phyloP scores from a whole-genome alignment of 1,140 invertebrate species.

The Aphis craccivora region DNA sequence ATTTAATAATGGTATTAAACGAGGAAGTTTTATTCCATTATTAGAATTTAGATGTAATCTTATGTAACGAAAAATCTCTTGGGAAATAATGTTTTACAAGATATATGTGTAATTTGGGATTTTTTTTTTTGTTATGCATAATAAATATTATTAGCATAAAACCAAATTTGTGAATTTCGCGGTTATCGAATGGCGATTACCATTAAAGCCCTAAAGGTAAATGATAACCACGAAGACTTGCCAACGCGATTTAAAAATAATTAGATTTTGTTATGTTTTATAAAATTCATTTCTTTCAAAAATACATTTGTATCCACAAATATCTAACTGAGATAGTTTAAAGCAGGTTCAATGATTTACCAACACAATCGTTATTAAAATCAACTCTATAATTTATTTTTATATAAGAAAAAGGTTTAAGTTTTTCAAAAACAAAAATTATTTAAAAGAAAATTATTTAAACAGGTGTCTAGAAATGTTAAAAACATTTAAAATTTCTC shows the following conservation, averaged over 20 bases:
- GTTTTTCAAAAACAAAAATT: too few species aligned
- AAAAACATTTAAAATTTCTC: too few species aligned
- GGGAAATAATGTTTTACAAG: not conserved
- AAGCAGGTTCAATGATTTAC: not conserved
- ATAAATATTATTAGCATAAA: conserved; percentile 32
- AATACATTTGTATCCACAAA: not conserved
- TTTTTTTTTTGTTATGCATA: not conserved
- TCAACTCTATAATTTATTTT: not conserved
- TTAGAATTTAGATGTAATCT: not conserved
- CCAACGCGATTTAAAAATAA: not conserved
- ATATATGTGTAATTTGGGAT: not conserved
- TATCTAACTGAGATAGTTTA: not conserved
- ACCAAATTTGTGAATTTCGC: not conserved
- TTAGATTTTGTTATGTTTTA: not conserved
- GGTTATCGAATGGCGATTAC: not conserved
- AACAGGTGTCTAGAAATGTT: too few species aligned
- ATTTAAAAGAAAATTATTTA: too few species aligned
- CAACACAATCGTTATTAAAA: not conserved
- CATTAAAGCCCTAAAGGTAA: not conserved
- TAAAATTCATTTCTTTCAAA: not conserved
- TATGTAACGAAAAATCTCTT: not conserved
- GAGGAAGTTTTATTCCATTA: not conserved
- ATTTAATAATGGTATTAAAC: not conserved
- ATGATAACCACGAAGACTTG: not conserved
- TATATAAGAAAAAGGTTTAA: not conserved